Evolutionary conservation across 2,113 vertebrate genomes (phyloP), one percentile per base, ranked within the genome.

Genomic region (Mobula birostris): DNA sequence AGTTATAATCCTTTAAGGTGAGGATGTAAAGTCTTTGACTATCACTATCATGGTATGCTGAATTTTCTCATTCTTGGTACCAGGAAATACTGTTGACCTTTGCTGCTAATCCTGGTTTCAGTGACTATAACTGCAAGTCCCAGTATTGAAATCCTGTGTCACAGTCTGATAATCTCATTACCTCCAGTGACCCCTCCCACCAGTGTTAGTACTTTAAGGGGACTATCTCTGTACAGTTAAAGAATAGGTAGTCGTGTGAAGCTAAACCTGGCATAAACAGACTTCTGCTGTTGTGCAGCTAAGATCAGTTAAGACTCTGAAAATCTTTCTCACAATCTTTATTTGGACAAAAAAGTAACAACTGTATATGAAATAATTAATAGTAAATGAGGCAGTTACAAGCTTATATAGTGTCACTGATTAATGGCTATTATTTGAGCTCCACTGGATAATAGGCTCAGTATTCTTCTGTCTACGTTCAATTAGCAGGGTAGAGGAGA

Each of bases 161-260:
- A 93, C 91, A 93, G 91, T 93, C 9, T 93, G 91, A 76, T 93
- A 93, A 93, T 93, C 91, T 93, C 70, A 76, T 93, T 93, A 93
- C 90, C 40, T 56, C 32, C 36, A 29, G 48, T 93, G 91, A 93
- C 68, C n/a, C 79, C 68, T 90, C 85, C 85, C 14, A n/a, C 85
- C 29, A 90, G 36, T 74, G 24, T 93, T 56, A 9, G 9, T 48
- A 93, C 70, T 74, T 93, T 93, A 56, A 93, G 48, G 36, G 11
- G 40, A 74, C 56, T 15, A 24, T 27, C 72, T 93, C 36, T 29
- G 29, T 8, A 66, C 61, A 90, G 85, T 88, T 61, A 88, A 29
- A 88, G n/a, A 27, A 83, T 83, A 36, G 80, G 58, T 12, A n/a
- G 27, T 88, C 5, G 24, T 88, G 29, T 2, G 61, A 66, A 90